Base-by-base conservation (phyloP, 1,140 invertebrate genomes). In the Hylaeus anthracinus region DNA sequence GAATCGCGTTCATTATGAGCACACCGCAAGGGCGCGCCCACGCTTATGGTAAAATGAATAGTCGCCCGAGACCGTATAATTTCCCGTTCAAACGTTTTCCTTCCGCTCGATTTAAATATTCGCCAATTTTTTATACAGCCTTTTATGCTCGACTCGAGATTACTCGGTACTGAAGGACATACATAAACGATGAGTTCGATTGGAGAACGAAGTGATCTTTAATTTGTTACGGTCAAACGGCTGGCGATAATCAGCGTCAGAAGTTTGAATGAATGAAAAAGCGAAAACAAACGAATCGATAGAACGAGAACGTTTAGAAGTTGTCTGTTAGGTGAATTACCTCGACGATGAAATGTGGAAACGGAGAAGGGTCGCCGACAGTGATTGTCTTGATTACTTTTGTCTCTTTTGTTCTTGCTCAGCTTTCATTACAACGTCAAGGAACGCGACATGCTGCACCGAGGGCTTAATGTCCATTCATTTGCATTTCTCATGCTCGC, bases 31-130 rank as follows among this genome's bases (percentile, higher is more conserved):
- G 66, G 71, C 56, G 56, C 53, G 64, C 69, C 80, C 41, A 84
- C 80, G 67, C 74, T 58, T 58, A 77, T 69, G 61, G 75, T 82
- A 76, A 77, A 75, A 82, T 76, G 69, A 63, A 84, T 78, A 64
- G 53, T 61, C 81, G 48, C n/a, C 26, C 58, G 43, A 53, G 26
- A 69, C 64, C 66, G 56, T 76, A n/a, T 51, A 77, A 61, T 41
- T 55, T 26, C 48, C 45, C 48, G 43, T 9, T 48, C 43, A 5
- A 58, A 45, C 56, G n/a, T 72, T 60, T 37, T 8, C 41, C 9
- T 45, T 72, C 39, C 41, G 4, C 1, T 0, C 56, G 1, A 61
- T 72, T 61, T 45, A 39, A 48, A 39, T 61, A 72, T 72, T 72
- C 2, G 14, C 43, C 2, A 15, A 1, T 43, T 39, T 43, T 64